Base-by-base conservation (phyloP, 2,113 vertebrate species). In the Sprattus sprattus region DNA sequence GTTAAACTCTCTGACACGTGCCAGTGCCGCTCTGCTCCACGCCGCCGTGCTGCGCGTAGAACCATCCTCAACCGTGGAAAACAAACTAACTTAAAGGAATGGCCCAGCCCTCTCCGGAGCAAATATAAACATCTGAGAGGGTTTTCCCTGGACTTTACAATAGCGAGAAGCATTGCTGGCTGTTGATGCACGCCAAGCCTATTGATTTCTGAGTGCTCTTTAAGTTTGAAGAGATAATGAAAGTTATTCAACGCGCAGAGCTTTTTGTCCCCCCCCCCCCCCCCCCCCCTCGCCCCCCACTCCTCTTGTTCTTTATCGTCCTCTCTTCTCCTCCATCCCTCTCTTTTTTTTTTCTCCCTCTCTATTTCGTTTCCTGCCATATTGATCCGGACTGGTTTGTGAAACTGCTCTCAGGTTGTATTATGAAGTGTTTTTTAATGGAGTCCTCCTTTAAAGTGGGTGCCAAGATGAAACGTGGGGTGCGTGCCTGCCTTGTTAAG, bases 351-450 rank as follows among this genome's bases (percentile, higher is more conserved):
- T 44, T 6, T 32, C 64, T 28, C 9, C 22, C 6, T 50, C 45
- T 39, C 20, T 39, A 82, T 80, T 80, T 82, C 20, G 81, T 85
- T 90, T 90, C 87, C 87, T 82, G 80, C 7, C 20, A 7, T 90
- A 91, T 91, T 86, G 89, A 90, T 91, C 90, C 44, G 52, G 81
- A 91, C 83, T 57, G 86, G 84, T 85, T 85, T 83, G 86, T 87
- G 88, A 88, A 91, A 90, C 90, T 85, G 82, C 85, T 87, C 86
- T 78, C 78, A 85, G 83, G 25, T 88, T 85, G 85, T 89, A 86
- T 90, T 89, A 90, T 90, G 88, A 91, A 90, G 90, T 91, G 88
- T 90, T 89, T 86, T 89, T 90, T 90, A 90, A 91, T 89, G 83
- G 90, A 91, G 89, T 87, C 85, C 39, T 87, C 85, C 39, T 90